Evolutionary conservation across 2,888 invertebrate species (phyloP).

Genomic region (Cosmia pyralina): DNA sequence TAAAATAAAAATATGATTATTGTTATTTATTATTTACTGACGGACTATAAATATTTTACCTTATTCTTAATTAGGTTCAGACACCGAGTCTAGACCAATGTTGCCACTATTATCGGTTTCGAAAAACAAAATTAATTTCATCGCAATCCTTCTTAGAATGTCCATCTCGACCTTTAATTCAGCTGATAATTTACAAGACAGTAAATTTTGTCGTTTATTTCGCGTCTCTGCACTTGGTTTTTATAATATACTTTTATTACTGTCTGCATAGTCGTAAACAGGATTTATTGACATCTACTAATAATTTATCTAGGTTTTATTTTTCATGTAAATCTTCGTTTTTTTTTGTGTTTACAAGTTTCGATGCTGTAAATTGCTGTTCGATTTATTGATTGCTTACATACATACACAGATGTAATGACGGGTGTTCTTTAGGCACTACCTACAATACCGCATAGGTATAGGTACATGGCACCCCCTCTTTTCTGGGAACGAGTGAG

Average conservation of each 20-base stretch:
- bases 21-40: too few species aligned
- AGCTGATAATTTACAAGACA: constrained; percentile 47
- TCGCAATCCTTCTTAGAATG: constrained; percentile 33
- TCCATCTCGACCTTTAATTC: constrained; percentile 25
- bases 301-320: constrained; percentile 46
- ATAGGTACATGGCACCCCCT: too few species aligned
- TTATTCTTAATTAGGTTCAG: constrained; percentile 19
- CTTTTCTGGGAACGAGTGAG: neutral
- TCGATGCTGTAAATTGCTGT: constrained; percentile 21
- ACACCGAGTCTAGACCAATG: neutral
- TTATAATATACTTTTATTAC: constrained; percentile 63
- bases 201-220: constrained; percentile 54
- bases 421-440: neutral
- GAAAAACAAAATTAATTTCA: constrained; percentile 30
- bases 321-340: constrained; percentile 26
- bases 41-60: neutral
- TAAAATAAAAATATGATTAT: too few species aligned
- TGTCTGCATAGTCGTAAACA: constrained; percentile 52
- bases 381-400: constrained; percentile 33
- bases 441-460: neutral
- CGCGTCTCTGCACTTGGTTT: constrained; percentile 55
- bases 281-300: constrained; percentile 59
- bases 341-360: constrained; percentile 26
- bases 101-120: neutral
- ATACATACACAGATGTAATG: neutral